A percentile compares a stretch with the other conserved stretches of the same genome.
Conservation (phyloP, 2,888 invertebrate genomes). For the Sthenelais limicola region DNA sequence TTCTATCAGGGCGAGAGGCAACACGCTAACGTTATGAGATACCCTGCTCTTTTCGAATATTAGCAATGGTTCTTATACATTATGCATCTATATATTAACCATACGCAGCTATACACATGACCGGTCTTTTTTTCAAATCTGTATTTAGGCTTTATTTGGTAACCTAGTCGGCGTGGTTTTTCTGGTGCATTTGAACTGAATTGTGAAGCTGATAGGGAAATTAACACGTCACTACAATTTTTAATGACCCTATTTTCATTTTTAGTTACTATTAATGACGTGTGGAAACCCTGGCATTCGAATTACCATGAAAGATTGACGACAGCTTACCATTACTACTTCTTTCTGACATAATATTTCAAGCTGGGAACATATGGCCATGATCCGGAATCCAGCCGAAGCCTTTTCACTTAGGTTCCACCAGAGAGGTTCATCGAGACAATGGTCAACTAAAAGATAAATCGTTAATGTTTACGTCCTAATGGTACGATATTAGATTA, state of each 20-base stretch:
- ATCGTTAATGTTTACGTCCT: neutral
- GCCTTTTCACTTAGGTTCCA: neutral
- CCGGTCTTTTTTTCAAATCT: too few species aligned
- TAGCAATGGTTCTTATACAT: too few species aligned
- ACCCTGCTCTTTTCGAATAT: too few species aligned
- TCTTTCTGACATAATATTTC: constrained; percentile 41
- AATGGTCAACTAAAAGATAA: constrained; percentile 22
- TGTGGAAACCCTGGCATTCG: neutral
- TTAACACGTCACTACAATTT: neutral
- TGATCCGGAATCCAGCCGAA: neutral
- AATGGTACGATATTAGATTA: neutral
- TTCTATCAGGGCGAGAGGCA: too few species aligned
- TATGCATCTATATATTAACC: too few species aligned
- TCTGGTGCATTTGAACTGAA: neutral
- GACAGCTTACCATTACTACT: constrained; percentile 17
- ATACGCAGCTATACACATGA: too few species aligned
- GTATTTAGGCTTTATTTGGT: too few species aligned
- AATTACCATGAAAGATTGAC: neutral
- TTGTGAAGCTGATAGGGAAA: neutral
- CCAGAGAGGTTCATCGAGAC: constrained; percentile 35
- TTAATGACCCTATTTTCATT: neutral
- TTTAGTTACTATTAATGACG: neutral
- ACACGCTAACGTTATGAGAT: too few species aligned
- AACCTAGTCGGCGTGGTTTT: neutral
- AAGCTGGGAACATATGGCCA: constrained; percentile 23